Evolutionary conservation across 2,797 vertebrate genomes (phyloP).

Genomic region (Orientallactaga sibirica): DNA sequence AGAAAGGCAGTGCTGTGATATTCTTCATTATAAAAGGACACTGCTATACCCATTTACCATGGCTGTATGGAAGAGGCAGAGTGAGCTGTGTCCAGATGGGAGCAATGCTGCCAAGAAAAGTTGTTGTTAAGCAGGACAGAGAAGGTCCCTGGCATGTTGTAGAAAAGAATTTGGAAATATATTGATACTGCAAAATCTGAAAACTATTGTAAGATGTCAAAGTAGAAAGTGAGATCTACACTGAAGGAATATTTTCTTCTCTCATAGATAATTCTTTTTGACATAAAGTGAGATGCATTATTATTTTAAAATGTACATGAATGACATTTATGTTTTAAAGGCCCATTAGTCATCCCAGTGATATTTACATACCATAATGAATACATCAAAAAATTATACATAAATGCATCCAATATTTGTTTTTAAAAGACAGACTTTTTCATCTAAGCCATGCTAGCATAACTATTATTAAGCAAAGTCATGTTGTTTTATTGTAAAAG

Average conservation of each 20-base stretch:
- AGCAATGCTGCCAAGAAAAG: constrained; percentile 79
- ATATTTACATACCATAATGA: background rate
- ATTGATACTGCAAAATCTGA: constrained; percentile 12
- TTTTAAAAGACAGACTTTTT: background rate
- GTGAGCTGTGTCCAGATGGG: constrained; percentile 76
- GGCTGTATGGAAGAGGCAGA: constrained; percentile 80
- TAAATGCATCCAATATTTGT: background rate
- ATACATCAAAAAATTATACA: background rate
- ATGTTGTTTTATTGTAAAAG: background rate
- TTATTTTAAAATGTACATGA: no score
- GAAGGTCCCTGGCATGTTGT: constrained; percentile 81
- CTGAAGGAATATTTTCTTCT: background rate
- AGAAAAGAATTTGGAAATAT: constrained; percentile 74
- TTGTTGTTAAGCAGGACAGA: constrained; percentile 77
- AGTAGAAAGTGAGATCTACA: constrained; percentile 59
- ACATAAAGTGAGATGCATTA: background rate
- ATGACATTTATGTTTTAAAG: no score
- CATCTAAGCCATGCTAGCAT: background rate
- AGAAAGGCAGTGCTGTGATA: constrained; percentile 81
- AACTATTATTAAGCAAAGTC: background rate
- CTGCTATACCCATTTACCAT: constrained; percentile 84
- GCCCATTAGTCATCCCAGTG: no score
- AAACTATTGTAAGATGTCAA: constrained; percentile 24
- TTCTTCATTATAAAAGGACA: constrained; percentile 88
- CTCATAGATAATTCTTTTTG: constrained; percentile 16